Conservation (phyloP, 2,113 vertebrate genomes). For the Collichthys lucidus region DNA sequence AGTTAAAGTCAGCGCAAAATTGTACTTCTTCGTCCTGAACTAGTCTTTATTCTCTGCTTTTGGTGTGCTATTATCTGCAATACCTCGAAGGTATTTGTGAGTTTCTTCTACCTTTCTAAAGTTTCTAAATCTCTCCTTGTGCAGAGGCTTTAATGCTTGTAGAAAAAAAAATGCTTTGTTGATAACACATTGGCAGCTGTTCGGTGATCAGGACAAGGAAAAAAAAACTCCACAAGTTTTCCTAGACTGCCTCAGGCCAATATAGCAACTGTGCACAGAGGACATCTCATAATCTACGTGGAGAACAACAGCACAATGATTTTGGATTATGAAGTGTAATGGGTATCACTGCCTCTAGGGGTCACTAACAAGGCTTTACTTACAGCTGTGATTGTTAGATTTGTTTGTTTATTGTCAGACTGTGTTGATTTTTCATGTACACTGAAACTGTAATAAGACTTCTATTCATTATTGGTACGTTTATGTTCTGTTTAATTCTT, state of each 20-base stretch:
- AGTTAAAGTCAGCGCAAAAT: conserved; percentile 41
- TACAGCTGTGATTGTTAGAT: background rate
- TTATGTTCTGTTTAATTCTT: background rate
- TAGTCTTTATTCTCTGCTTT: conserved; percentile 24
- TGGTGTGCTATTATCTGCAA: conserved; percentile 13
- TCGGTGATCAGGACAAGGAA: background rate
- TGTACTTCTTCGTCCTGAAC: conserved; percentile 35
- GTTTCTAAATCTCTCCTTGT: background rate
- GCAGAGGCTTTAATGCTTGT: background rate
- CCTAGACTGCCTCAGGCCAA: background rate
- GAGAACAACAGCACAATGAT: background rate
- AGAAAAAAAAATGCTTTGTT: background rate
- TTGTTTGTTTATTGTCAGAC: background rate
- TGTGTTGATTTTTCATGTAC: background rate
- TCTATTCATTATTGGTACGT: background rate
- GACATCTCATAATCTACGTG: background rate
- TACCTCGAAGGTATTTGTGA: background rate
- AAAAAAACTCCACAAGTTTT: background rate
- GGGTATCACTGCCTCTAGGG: background rate
- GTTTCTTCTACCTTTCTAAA: background rate
- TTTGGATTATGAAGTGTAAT: background rate
- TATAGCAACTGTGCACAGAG: background rate
- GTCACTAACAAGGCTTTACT: background rate
- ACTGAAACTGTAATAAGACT: background rate
- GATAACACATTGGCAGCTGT: background rate